phyloP scores from a whole-genome alignment of 2,113 vertebrate species.

The Zosterops pallidus region DNA sequence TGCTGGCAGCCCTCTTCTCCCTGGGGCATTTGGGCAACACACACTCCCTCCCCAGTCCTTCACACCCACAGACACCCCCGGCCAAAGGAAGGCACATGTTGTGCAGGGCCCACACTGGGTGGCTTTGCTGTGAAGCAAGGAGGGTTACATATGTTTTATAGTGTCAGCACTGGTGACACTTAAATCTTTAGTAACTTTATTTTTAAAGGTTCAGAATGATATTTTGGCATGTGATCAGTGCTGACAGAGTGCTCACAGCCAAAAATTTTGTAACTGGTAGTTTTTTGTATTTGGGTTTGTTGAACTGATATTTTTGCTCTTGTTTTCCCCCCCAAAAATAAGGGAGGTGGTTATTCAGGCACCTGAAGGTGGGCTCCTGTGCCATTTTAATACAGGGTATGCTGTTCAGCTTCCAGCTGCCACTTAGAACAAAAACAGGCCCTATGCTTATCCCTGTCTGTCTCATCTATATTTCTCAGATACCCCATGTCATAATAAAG shows the following conservation, averaged over 20 bases:
- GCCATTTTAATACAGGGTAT: not conserved
- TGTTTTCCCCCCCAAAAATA: not conserved
- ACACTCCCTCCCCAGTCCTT: accelerated
- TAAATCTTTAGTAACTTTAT: not conserved
- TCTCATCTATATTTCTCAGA: not conserved
- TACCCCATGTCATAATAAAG: not conserved
- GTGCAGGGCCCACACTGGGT: not conserved
- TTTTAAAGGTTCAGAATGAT: not conserved
- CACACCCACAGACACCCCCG: too few species aligned
- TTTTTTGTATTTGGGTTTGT: not conserved
- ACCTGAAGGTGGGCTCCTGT: not conserved
- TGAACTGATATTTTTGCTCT: not conserved
- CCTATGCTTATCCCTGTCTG: not conserved
- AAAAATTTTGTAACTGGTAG: not conserved
- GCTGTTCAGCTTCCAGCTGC: not conserved
- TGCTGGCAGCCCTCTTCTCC: not conserved
- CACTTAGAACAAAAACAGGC: not conserved
- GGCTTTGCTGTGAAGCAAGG: not conserved
- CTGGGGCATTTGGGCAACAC: not conserved
- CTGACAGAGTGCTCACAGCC: not conserved
- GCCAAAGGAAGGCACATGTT: accelerated
- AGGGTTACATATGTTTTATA: not conserved
- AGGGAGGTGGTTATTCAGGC: not conserved
- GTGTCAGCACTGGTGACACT: not conserved
- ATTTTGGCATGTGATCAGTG: not conserved